Evolutionary conservation across 2,113 vertebrate species (phyloP), one percentile per base, ranked within the genome.

Genomic region (Tyrannus savana): DNA sequence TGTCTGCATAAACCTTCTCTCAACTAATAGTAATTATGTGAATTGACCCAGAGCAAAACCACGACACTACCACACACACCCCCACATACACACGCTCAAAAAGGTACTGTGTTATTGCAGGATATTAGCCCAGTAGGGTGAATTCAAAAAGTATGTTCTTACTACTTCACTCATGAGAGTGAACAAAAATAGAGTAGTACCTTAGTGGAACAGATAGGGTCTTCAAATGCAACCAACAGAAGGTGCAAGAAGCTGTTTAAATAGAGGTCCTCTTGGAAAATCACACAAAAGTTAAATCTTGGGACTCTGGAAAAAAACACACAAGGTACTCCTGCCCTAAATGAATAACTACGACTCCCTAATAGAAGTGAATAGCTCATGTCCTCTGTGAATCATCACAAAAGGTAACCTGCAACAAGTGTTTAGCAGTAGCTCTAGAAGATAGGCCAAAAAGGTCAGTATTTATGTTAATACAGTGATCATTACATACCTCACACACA

Each of bases 71-170:
- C 17, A 10, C 25, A 91, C 55, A 72, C 5, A 35, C 3, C 6
- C 13, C 41, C 5, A 24, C 2, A 3, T 7, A 19, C 6, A 42
- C 4, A 9, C 0, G 30, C 0, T 25, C 4, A 28, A 19, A 14
- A 33, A 17, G 4, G 0, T 28, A 2, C 33, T 25, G 30, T 44
- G 15, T 22, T 37, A 19, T 67, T 89, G 73, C 31, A 41, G 3
- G 12, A 10, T 12, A 56, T 77, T 64, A 58, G 12, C n/a, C 15
- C 24, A 42, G 6, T 10, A 37, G 22, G 7, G 14, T 72, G 7
- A 50, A 58, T 87, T 77, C 42, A 83, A 17, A 60, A 10, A 27
- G 53, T 78, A 47, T 60, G 15, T 77, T 74, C 14, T 63, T 31
- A 75, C 9, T 42, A 7, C 8, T 83, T 78, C 7, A 10, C 8